phyloP scores from a whole-genome alignment of 2,888 invertebrate genomes.

The Cotesia congregata region DNA sequence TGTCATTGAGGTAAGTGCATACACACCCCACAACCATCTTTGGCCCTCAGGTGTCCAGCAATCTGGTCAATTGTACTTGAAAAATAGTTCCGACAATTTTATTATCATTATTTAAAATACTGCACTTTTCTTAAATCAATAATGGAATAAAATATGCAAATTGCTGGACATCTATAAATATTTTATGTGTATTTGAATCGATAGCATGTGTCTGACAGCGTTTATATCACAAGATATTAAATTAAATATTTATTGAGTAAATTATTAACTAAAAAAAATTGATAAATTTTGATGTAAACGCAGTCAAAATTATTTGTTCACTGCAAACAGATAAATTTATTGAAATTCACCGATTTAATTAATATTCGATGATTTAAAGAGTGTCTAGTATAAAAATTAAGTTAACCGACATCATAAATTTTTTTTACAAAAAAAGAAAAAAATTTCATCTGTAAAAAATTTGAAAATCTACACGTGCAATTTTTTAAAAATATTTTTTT shows the following conservation, averaged over 20 bases:
- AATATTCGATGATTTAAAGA: no score
- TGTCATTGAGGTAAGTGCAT: conserved; percentile 62
- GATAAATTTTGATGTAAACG: conserved; percentile 26
- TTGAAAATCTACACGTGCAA: no score
- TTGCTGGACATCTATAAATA: conserved; percentile 56
- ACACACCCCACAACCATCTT: conserved; percentile 69
- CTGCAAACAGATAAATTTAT: conserved; percentile 55
- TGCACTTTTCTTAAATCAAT: neutral
- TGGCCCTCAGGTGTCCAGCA: conserved; percentile 64
- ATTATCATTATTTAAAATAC: neutral
- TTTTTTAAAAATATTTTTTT: neutral
- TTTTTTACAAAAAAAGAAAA: neutral
- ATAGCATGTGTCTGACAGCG: conserved; percentile 55
- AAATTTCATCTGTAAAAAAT: conserved; percentile 8
- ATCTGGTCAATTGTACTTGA: conserved; percentile 53
- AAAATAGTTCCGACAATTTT: neutral
- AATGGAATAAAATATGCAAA: conserved; percentile 41
- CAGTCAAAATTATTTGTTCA: conserved; percentile 43
- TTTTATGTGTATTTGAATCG: conserved; percentile 54
- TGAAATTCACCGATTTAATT: no score
- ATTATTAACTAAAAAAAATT: conserved; percentile 46
- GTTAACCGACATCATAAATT: neutral
- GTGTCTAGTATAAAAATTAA: no score
- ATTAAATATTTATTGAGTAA: no score
- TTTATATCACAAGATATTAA: conserved; percentile 17